phyloP scores from a whole-genome alignment of 2,113 vertebrate species.

The Mastomys coucha region DNA sequence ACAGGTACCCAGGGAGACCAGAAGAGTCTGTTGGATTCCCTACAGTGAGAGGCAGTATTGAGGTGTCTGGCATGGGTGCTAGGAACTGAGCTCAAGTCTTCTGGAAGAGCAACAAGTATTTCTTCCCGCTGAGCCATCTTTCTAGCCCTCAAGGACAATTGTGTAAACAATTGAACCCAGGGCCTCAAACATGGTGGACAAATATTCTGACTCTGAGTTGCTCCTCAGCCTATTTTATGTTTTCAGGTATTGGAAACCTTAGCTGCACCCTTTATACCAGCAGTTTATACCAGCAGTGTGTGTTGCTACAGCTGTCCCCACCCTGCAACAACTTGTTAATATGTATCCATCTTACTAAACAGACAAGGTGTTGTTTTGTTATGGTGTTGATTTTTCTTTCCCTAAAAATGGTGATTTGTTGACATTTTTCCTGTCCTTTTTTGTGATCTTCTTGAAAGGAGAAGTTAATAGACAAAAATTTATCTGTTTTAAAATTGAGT shows the following conservation, averaged over 20 bases:
- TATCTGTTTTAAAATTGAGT: neutral
- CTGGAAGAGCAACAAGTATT: neutral
- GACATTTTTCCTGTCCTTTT: neutral
- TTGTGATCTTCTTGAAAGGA: neutral
- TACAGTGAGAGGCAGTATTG: neutral
- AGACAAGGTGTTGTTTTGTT: neutral
- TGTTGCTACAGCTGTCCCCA: neutral
- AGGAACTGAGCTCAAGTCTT: neutral
- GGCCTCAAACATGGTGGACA: neutral
- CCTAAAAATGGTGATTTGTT: neutral
- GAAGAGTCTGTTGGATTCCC: neutral
- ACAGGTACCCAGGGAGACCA: neutral
- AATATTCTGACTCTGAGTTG: neutral
- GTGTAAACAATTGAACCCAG: neutral
- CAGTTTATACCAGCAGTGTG: neutral
- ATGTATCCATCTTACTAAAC: neutral
- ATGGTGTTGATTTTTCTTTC: neutral
- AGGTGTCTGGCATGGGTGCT: neutral
- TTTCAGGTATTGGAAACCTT: neutral
- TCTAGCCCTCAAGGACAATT: neutral
- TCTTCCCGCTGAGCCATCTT: neutral
- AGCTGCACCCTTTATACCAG: neutral
- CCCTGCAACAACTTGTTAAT: neutral
- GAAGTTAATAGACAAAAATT: neutral
- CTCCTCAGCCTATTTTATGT: neutral